These are phyloP conservation scores for Otis tarda DNA, from an alignment of 2,113 vertebrate genomes.

Conservation along the genomic window DNA sequence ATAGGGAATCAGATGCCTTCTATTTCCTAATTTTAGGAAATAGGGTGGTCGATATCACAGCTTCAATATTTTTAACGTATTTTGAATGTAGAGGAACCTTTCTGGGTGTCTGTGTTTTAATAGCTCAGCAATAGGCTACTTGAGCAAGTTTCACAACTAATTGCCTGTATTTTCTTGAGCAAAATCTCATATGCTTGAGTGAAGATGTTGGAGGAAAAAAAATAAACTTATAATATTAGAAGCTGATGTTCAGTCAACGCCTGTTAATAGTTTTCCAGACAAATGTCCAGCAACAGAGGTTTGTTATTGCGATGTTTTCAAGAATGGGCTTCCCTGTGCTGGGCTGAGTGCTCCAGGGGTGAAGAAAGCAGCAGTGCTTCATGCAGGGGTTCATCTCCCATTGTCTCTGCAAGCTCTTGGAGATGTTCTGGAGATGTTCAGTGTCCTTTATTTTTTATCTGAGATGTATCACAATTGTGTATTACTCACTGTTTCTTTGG, in stretches of 20 bases:
- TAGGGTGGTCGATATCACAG: background rate
- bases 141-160: rapidly evolving
- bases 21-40: background rate
- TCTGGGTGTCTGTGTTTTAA: background rate
- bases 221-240: background rate
- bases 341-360: background rate
- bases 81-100: background rate
- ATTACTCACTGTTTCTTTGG: rapidly evolving
- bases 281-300: background rate
- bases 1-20: background rate
- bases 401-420: background rate
- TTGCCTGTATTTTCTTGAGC: background rate
- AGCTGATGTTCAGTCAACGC: background rate
- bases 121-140: background rate
- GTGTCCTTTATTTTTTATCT: background rate
- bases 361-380: background rate
- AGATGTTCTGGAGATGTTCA: background rate
- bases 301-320: rapidly evolving
- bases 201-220: background rate
- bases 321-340: background rate
- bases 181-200: background rate
- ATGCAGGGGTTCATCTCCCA: rapidly evolving
- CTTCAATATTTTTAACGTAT: rapidly evolving
- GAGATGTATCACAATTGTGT: too few relatives aligned
- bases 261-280: background rate